phyloP scores from a whole-genome alignment of 2,888 invertebrate species.

The Lordiphosa andalusiaca region DNA sequence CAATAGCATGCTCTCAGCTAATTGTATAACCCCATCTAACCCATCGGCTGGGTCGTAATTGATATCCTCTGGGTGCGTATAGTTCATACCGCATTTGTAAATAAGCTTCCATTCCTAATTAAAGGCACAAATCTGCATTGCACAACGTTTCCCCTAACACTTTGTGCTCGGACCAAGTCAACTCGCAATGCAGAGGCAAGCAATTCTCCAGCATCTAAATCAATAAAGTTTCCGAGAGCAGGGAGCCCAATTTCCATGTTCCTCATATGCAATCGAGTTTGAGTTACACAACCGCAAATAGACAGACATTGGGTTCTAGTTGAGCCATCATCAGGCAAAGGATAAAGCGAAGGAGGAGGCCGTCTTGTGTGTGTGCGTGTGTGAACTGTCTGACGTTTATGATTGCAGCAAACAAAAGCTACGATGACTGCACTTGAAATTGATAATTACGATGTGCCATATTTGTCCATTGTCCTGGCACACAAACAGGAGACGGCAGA shows the following conservation, averaged over 20 bases:
- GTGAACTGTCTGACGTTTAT: conserved; percentile 54
- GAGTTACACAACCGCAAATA: conserved; percentile 68
- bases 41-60: too few species aligned
- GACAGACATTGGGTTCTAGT: conserved; percentile 52
- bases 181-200: conserved; percentile 1
- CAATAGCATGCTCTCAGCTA: too few species aligned
- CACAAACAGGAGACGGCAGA: conserved; percentile 2
- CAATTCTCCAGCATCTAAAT: conserved; percentile 12
- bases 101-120: conserved; percentile 53
- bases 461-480: conserved; percentile 46
- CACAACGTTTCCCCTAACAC: conserved; percentile 20
- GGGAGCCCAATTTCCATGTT: conserved; percentile 23
- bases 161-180: neutral
- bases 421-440: conserved; percentile 69
- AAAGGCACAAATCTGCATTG: conserved; percentile 42
- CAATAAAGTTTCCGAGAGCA: conserved; percentile 18
- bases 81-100: conserved; percentile 31
- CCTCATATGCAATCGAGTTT: conserved; percentile 56
- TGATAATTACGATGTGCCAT: conserved; percentile 67
- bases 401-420: conserved; percentile 72
- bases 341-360: neutral
- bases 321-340: conserved; percentile 60
- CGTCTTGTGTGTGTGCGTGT: conserved; percentile 13
- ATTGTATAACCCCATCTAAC: too few species aligned
- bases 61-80: neutral